Evolutionary conservation across 2,797 vertebrate species (phyloP), one percentile per base, ranked within the genome.

Genomic region (Sitta carolinensis): DNA sequence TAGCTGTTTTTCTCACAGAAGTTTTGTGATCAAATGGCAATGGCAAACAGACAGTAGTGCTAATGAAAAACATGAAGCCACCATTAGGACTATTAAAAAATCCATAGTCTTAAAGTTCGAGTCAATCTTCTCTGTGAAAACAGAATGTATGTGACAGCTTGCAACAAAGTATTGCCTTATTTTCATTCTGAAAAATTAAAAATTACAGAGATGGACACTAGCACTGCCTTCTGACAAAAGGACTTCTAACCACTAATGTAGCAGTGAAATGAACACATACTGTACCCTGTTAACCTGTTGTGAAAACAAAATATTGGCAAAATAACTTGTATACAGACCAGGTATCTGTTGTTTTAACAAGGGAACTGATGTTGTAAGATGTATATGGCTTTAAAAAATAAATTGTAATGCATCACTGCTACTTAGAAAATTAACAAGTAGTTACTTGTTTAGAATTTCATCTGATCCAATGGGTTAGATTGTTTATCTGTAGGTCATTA

Each of bases 401-500:
- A 72, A 74, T 32, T 75, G 43, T 7, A 76, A 80, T 10, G 30
- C 9, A 63, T 19, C 58, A 57, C 15, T 70, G 58, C 21, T 30
- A 55, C 26, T 42, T 23, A 25, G 13, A 84, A 93, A 75, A 72
- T 43, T 36, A 90, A 47, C n/a, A 87, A 68, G n/a, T 13, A 73
- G 47, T 47, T 62, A 62, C 20, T 62, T 79, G 20, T 50, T 89
- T 34, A 76, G 75, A 74, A 95, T 48, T 5, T 72, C 18, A 57
- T n/a, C 19, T 55, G 59, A 80, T 63, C 5, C 58, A 79, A 13
- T 0, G 0, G 8, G 55, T 68, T 47, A 59, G 42, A 21, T 20
- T 92, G 50, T 15, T 94, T 54, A 72, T 76, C 76, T 84, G 66
- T 62, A 75, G 42, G 25, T 55, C 40, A 55, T 93, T 95, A 76